These are phyloP conservation scores for Cryptoblepharus egeriae DNA, from an alignment of 2,797 vertebrate genomes.

Conservation along the genomic window DNA sequence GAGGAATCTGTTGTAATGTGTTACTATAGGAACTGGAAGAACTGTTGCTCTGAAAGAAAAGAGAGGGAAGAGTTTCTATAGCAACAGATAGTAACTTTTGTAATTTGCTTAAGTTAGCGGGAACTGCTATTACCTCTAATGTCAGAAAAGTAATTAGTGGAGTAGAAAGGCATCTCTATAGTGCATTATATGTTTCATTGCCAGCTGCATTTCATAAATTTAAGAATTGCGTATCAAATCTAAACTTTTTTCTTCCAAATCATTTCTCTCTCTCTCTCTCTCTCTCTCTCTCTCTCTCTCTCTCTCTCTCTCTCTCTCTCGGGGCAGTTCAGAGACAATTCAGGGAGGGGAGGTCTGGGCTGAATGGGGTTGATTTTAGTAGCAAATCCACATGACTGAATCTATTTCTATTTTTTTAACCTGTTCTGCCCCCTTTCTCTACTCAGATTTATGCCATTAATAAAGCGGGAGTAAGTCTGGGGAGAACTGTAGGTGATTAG, in stretches of 20 bases:
- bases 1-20: slow-evolving; percentile 31
- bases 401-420: too few relatives aligned
- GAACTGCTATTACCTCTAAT: slow-evolving; percentile 28
- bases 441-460: too few relatives aligned
- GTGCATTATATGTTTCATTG: neutral
- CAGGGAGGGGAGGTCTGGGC: too few relatives aligned
- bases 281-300: too few relatives aligned
- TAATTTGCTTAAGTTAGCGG: slow-evolving; percentile 6
- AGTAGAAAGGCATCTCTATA: neutral
- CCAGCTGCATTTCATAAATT: neutral
- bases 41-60: neutral
- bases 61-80: slow-evolving; percentile 44
- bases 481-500: too few relatives aligned
- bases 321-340: too few relatives aligned
- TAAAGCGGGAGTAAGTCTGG: too few relatives aligned
- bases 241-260: neutral
- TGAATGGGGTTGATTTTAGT: too few relatives aligned
- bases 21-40: slow-evolving; percentile 60
- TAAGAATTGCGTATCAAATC: neutral
- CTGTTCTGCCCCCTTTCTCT: too few relatives aligned
- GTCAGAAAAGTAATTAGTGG: neutral
- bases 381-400: too few relatives aligned
- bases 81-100: slow-evolving; percentile 47
- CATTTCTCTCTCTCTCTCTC: too few relatives aligned
- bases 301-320: too few relatives aligned